These are phyloP conservation scores for Falco rusticolus DNA, from an alignment of 2,797 vertebrate genomes.

Conservation along the genomic window DNA sequence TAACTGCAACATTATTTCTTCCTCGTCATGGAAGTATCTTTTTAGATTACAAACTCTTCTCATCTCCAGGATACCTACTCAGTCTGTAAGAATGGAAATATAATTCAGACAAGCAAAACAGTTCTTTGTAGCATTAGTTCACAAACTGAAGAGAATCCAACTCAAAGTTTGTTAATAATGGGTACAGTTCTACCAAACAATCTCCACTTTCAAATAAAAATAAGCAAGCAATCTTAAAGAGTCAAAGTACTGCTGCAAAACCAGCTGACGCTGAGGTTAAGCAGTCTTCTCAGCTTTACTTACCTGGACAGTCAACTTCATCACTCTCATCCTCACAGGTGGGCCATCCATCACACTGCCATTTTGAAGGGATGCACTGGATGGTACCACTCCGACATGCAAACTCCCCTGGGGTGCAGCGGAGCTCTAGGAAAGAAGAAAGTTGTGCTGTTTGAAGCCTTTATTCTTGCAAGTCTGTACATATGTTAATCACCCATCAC, in stretches of 20 bases:
- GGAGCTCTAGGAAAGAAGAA: conserved; percentile 83
- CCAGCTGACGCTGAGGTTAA: not conserved
- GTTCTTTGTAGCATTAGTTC: not conserved
- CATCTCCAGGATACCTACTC: not conserved
- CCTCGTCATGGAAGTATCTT: not conserved
- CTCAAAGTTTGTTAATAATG: not conserved
- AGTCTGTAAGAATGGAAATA: not conserved
- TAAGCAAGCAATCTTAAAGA: not conserved
- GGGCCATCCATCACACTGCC: conserved; percentile 96
- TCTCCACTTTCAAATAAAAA: not conserved
- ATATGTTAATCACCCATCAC: not conserved
- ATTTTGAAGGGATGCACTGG: conserved; percentile 94
- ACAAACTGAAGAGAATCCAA: not conserved
- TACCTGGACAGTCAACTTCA: conserved; percentile 93
- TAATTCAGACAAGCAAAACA: not conserved
- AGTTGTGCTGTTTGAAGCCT: not conserved
- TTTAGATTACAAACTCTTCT: not conserved
- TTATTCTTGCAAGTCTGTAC: not conserved
- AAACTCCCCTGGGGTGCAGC: conserved; percentile 92
- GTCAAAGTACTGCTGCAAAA: not conserved
- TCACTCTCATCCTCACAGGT: conserved; percentile 97
- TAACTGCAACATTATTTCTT: not conserved
- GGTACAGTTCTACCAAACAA: not conserved
- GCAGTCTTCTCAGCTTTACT: conserved; percentile 43
- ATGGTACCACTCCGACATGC: conserved; percentile 93